phyloP scores from a whole-genome alignment of 1,140 invertebrate species.

The Drosophila subobscura region DNA sequence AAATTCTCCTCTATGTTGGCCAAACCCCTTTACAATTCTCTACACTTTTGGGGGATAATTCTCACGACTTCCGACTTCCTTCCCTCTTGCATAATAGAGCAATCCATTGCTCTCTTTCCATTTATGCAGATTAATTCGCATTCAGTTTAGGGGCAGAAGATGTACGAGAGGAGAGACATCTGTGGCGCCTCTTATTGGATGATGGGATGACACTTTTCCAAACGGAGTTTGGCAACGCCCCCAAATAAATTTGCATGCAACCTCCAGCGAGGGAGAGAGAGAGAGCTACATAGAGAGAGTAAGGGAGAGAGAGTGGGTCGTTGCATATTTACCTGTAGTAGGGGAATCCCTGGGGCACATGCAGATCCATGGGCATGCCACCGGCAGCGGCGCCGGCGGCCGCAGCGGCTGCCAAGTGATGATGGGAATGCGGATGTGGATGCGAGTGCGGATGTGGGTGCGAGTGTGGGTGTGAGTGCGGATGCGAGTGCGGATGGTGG shows the following conservation, averaged over 20 bases:
- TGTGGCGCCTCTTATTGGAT: conserved; percentile 25
- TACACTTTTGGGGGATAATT: too few relatives aligned
- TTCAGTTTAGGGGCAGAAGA: conserved; percentile 1
- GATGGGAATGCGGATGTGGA: conserved; percentile 81
- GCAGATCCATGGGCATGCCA: conserved; percentile 92
- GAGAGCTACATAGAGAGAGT: not conserved
- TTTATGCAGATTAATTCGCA: conserved; percentile 17
- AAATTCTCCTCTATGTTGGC: too few relatives aligned
- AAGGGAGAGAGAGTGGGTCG: conserved; percentile 2
- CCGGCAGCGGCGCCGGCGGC: conserved; percentile 45
- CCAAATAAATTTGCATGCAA: conserved; percentile 50
- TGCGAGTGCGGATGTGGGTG: conserved; percentile 79
- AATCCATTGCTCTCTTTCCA: too few relatives aligned
- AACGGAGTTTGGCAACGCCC: conserved; percentile 58
- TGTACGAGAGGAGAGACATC: conserved; percentile 3
- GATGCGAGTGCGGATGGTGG: conserved; percentile 48
- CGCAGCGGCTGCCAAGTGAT: conserved; percentile 71
- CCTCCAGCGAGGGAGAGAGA: conserved; percentile 5
- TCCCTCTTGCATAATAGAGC: too few relatives aligned
- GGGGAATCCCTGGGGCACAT: conserved; percentile 93
- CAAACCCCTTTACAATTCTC: too few relatives aligned
- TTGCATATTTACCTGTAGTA: conserved; percentile 90
- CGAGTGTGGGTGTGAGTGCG: conserved; percentile 78
- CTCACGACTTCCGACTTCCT: too few relatives aligned
- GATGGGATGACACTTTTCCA: conserved; percentile 26